A percentile compares a stretch with the other conserved stretches of the same genome.
Conservation (phyloP, 2,888 invertebrate genomes). For the Ichneumoninae sp. region DNA sequence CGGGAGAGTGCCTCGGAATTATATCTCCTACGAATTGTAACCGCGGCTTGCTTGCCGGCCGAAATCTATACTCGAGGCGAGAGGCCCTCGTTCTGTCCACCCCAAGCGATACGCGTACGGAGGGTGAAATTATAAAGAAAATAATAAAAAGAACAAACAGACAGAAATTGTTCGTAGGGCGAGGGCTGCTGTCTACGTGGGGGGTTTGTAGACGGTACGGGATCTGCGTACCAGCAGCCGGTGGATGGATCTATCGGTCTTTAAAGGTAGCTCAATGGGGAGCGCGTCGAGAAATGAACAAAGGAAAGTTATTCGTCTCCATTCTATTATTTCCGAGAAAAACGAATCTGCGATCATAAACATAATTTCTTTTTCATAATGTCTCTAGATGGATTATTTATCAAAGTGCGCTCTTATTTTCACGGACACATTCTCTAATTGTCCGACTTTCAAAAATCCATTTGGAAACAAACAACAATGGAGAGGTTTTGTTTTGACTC, state of each 20-base stretch:
- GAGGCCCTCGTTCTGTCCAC: slow-evolving; percentile 6
- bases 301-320: neutral
- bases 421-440: no score
- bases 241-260: slow-evolving; percentile 24
- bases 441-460: no score
- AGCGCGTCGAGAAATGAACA: slow-evolving; percentile 6
- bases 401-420: no score
- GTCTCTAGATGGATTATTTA: no score
- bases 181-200: slow-evolving; percentile 1
- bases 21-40: slow-evolving; percentile 16
- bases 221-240: slow-evolving; percentile 3
- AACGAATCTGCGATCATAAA: no score
- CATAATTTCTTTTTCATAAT: no score
- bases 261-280: slow-evolving; percentile 27
- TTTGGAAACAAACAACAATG: no score
- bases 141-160: slow-evolving; percentile 28
- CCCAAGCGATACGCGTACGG: slow-evolving; percentile 32
- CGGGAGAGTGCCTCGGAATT: slow-evolving; percentile 1
- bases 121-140: slow-evolving; percentile 35
- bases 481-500: neutral
- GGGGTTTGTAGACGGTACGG: neutral
- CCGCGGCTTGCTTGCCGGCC: neutral
- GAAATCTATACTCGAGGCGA: slow-evolving; percentile 7
- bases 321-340: no score
- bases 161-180: slow-evolving; percentile 16